Base-by-base conservation (phyloP, 2,888 invertebrate genomes). In the Halictus ligatus region DNA sequence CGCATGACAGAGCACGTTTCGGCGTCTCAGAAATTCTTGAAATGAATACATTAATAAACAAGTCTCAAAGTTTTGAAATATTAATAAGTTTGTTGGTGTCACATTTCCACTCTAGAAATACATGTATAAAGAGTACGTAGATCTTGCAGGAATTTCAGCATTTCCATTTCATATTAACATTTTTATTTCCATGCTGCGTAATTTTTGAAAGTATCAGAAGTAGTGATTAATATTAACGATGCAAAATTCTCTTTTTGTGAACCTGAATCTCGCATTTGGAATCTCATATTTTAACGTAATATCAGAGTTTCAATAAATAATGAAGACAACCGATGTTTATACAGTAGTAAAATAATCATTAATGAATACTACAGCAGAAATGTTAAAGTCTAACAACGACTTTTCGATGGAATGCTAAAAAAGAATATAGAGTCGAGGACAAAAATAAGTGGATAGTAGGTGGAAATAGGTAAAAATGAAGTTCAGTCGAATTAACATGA, bases 101-200 rank as follows among this genome's bases (percentile, higher is more conserved):
- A 40, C 5, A 40, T 69, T 21, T 69, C 29, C 64, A 21, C 40
- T 40, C 4, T 8, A 18, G 8, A 35, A 67, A 35, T 18, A 29
- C 40, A 35, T 18, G 15, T 67, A 40, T 21, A 35, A 40, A 67
- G 35, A 67, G 35, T 67, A 67, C 67, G 35, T 40, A 69, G 40
- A 69, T 40, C 40, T 8, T 18, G 18, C 15, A 35, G 35, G 35
- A 67, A 29, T 67, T 67, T 67, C 40, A 40, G 12, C 12, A 69
- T 69, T 69, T 40, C 12, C 69, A 69, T 69, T 69, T 40, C 69
- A 3, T 40, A 40, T 69, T 69, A 69, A 69, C 69, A 69, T 10
- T 40, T 40, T 8, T 21, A 69, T 69, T 69, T 69, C 10, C 69
- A 40, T 40, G 40, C 35, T 21, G 69, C 21, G 40, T 21, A 40